Conservation (phyloP, 2,113 vertebrate species). For the Coturnix japonica region DNA sequence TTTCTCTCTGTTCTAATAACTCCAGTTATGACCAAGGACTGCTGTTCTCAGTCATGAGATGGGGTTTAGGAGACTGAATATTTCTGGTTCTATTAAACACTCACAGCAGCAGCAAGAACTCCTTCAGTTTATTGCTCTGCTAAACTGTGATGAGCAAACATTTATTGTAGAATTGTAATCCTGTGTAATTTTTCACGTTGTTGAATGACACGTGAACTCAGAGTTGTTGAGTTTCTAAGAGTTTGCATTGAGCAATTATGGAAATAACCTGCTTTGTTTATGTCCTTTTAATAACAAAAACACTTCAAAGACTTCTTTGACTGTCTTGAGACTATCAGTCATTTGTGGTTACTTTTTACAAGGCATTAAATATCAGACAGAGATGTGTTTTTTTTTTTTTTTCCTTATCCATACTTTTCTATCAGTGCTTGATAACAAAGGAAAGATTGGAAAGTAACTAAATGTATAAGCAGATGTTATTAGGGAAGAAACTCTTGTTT, state of each 20-base stretch:
- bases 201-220: not conserved
- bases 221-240: not conserved
- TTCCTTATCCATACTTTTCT: not conserved
- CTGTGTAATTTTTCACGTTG: not conserved
- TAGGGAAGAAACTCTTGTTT: not conserved
- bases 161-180: not conserved
- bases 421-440: not conserved
- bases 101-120: not conserved
- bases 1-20: not conserved
- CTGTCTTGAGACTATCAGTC: not conserved
- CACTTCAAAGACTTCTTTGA: not conserved
- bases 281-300: not conserved
- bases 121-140: conserved; percentile 12
- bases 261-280: not conserved
- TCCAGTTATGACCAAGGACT: not conserved
- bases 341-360: not conserved
- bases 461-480: not conserved
- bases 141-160: not conserved
- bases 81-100: not conserved
- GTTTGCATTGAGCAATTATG: not conserved
- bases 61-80: conserved; percentile 6
- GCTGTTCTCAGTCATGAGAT: not conserved
- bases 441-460: not conserved
- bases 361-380: not conserved
- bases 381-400: not conserved